Evolutionary conservation across 2,797 vertebrate species (phyloP), one percentile per base, ranked within the genome.

Genomic region (Botia almorhae): DNA sequence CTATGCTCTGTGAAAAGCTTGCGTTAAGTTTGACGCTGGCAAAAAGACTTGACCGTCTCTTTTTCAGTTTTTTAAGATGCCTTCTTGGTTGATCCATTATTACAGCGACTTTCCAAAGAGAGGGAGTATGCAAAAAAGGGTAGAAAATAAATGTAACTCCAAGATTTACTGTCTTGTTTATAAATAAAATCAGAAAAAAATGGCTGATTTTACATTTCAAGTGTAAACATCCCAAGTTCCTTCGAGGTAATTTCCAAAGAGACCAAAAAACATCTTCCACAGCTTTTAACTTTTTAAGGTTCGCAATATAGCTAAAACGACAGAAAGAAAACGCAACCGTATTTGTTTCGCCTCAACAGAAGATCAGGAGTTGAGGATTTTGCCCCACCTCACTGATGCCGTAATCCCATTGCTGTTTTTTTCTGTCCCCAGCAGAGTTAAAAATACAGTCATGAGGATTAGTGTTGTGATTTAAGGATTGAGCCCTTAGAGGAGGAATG

Each of bases 391-490:
- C 84, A 85, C 90, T 91, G 90, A 90, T 84, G 91, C 91, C 87
- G 85, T 95, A 95, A 95, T 95, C 94, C 90, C 87, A 92, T 93
- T 92, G 91, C 90, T 91, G 91, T 90, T 90, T 91, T 39, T 39
- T 93, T 90, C 91, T 90, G 90, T 92, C 90, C 86, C 36, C 81
- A 92, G 89, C 74, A 89, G 87, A 91, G 93, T 93, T 95, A 94
- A 94, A 95, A 95, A 95, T 95, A 95, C 92, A 91, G 90, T 91
- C 90, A 78, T 88, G 69, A 85, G 90, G 93, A 95, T 94, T 94
- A 94, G 91, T 81, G 85, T 76, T 87, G 91, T 91, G 90, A 92
- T 94, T 94, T 93, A 94, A 90, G 85, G 92, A 92, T 93, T 92
- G 19, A 85, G 82, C 63, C 87, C 87, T 90, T 82, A 87, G 84